Evolutionary conservation across 1,140 invertebrate genomes (phyloP), one percentile per base, ranked within the genome.

Genomic region (Littorina saxatilis): DNA sequence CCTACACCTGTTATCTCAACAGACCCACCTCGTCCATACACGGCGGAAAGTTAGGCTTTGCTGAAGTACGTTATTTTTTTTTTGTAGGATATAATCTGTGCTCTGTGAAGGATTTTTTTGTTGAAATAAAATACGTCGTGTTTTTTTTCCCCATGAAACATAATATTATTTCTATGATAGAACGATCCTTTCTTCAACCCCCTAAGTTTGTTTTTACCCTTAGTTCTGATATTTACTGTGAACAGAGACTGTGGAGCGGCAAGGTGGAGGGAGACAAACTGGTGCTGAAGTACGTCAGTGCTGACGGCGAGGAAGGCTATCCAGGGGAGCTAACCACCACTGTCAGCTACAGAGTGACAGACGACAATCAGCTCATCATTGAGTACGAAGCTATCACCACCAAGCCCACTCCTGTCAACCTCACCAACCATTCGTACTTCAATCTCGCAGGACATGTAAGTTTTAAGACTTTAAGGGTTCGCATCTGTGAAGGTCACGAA

Each of bases 361-460:
- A 95, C 27, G 94, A 96, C 68, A 96, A 96, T 85, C 94, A 94
- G 80, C 92, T 99, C 1, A 90, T 93, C 15, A 93, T 99, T 3
- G 92, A 95, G n/a, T 97, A 96, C 92, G 93, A 93, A 79, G 96
- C 96, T 0, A 94, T 94, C 15, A 95, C 95, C 0, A 95, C 94
- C 0, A 96, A 96, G 90, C 93, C 95, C 4, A 98, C 97, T 0
- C 95, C 96, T 2, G 94, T 99, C 0, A 99, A 98, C 91, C 91
- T 99, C 63, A 97, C 97, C 0, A 99, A 98, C 92, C 98, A 99
- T 91, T 94, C 96, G 7, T 99, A 98, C 91, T 99, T 99, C 90
- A 99, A 99, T 93, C 92, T 99, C 52, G 96, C 95, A 82, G 97
- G 97, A 0, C 96, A 98, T 91, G 94, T 91, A 88, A 87, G 87